Percentiles rank a stretch among this genome's conserved stretches.
Evolutionary conservation across 2,888 invertebrate genomes (phyloP).

Genomic region (Oligia fasciuncula): DNA sequence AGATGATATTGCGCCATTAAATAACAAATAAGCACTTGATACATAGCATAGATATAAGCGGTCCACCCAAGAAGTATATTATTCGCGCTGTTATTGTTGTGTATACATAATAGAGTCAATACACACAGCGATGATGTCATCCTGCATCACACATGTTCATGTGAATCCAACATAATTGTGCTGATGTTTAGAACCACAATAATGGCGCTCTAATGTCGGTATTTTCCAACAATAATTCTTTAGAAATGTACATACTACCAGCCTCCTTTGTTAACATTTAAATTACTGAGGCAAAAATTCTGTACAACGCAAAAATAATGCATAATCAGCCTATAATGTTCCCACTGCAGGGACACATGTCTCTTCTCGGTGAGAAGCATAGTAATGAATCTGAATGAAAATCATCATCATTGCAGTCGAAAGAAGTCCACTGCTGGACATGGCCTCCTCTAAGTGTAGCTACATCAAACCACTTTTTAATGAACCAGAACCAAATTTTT

Average conservation of each 20-base stretch:
- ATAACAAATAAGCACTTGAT: slow-evolving; percentile 53
- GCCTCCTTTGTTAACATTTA: slow-evolving; percentile 13
- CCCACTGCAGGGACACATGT: not conserved
- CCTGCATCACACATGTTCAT: slow-evolving; percentile 59
- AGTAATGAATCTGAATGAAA: not conserved
- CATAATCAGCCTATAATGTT: not conserved
- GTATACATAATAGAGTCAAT: slow-evolving; percentile 52
- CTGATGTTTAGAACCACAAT: slow-evolving; percentile 49
- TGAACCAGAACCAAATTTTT: slow-evolving; percentile 25
- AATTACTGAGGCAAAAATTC: not conserved
- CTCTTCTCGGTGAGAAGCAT: not conserved
- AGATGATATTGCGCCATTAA: slow-evolving; percentile 49
- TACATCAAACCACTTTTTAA: slow-evolving; percentile 9
- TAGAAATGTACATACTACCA: slow-evolving; percentile 1
- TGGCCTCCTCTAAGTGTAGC: no score
- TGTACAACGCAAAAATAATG: not conserved
- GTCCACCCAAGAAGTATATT: slow-evolving; percentile 49
- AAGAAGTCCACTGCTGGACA: no score
- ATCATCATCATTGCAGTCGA: not conserved
- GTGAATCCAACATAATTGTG: slow-evolving; percentile 54
- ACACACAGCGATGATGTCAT: slow-evolving; percentile 69
- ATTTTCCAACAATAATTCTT: slow-evolving; percentile 35
- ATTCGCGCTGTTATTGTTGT: slow-evolving; percentile 57
- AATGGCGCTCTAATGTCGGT: slow-evolving; percentile 31
- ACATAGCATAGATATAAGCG: slow-evolving; percentile 24